Conservation (phyloP, 2,797 vertebrate species). For the Synanceia verrucosa region DNA sequence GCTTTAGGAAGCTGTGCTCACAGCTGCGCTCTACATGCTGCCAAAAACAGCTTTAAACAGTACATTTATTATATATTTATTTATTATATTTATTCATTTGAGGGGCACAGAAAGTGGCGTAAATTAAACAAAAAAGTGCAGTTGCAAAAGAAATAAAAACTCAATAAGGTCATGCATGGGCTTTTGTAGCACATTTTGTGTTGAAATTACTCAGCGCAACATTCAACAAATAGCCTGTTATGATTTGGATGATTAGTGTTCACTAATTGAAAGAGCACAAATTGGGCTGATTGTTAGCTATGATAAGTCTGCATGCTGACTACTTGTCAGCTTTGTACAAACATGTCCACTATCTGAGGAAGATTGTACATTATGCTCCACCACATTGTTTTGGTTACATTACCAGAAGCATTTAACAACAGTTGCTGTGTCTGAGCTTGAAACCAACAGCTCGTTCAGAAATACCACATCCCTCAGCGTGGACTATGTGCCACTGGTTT, state of each 20-base stretch:
- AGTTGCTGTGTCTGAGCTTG: conserved; percentile 26
- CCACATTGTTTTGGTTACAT: conserved; percentile 10
- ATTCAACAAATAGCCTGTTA: conserved; percentile 40
- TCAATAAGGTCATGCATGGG: conserved; percentile 8
- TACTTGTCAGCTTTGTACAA: conserved; percentile 40
- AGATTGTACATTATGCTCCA: conserved; percentile 13
- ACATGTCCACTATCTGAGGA: conserved; percentile 24
- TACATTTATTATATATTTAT: too few relatives aligned
- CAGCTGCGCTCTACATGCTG: conserved; percentile 20
- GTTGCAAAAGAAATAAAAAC: background rate
- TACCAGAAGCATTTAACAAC: conserved; percentile 22
- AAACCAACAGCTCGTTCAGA: conserved; percentile 17
- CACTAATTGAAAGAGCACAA: conserved; percentile 41
- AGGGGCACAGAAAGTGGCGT: conserved; percentile 18
- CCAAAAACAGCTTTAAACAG: conserved; percentile 29
- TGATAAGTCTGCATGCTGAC: conserved; percentile 40
- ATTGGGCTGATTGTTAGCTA: conserved; percentile 51
- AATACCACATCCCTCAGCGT: conserved; percentile 22
- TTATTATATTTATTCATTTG: conserved; percentile 50
- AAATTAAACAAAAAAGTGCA: conserved; percentile 43
- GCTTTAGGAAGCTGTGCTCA: conserved; percentile 12
- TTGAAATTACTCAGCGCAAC: conserved; percentile 58
- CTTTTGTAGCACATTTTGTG: conserved; percentile 32
- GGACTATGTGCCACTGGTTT: background rate
- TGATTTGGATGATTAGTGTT: conserved; percentile 41